Evolutionary conservation across 2,888 invertebrate species (phyloP).

Genomic region (Drosophila paracracens): DNA sequence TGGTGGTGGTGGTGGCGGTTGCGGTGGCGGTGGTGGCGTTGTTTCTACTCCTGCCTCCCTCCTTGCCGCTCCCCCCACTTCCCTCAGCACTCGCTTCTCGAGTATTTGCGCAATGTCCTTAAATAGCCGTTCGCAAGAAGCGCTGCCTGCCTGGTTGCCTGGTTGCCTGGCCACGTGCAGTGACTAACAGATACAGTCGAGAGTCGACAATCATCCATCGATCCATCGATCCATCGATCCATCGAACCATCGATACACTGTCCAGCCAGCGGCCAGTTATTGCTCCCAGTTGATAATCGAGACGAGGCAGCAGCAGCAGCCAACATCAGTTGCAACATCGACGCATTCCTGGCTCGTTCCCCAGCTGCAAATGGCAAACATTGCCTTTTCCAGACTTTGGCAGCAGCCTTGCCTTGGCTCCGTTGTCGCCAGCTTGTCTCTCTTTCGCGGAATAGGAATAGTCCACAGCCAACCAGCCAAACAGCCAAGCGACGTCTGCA

Average conservation of each 20-base stretch:
- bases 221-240: constrained; percentile 75
- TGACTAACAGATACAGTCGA: constrained; percentile 79
- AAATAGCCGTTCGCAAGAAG: constrained; percentile 78
- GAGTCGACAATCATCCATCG: constrained; percentile 65
- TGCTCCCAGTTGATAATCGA: constrained; percentile 78
- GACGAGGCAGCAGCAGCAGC: constrained; percentile 27
- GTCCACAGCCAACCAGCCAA: constrained; percentile 22
- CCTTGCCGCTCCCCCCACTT: background rate
- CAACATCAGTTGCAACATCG: constrained; percentile 47
- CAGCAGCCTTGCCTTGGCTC: constrained; percentile 44
- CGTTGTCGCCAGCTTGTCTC: constrained; percentile 79
- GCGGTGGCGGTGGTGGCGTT: constrained; percentile 8
- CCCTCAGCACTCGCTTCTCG: constrained; percentile 22
- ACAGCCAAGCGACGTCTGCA: constrained; percentile 48
- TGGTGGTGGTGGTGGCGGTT: constrained; percentile 27
- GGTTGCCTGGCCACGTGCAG: constrained; percentile 76
- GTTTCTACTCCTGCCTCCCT: constrained; percentile 3
- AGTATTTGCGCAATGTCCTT: constrained; percentile 77
- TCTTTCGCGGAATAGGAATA: constrained; percentile 79
- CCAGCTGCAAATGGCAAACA: constrained; percentile 76
- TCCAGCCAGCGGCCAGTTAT: constrained; percentile 58
- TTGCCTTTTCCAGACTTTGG: constrained; percentile 72
- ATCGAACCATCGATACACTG: constrained; percentile 69
- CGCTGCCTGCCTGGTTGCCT: constrained; percentile 35
- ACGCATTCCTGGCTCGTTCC: constrained; percentile 74